A percentile compares a stretch with the other conserved stretches of the same genome.
Conservation (phyloP, 30 jellyfish, hydroid and myxozoan genomes). For the Calvadosia cruxmelitensis region DNA sequence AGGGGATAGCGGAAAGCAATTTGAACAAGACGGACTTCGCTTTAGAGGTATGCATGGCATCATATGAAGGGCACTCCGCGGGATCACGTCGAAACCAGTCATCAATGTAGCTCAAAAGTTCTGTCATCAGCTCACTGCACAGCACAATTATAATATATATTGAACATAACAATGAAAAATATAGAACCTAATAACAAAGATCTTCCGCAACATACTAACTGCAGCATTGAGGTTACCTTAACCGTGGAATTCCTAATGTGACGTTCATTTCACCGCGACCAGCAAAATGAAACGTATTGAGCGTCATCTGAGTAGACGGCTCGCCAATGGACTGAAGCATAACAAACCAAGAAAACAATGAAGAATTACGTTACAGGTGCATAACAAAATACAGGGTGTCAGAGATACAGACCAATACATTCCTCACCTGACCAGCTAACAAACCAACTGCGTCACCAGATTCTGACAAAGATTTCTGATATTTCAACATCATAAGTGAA, state of each 20-base stretch:
- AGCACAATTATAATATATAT: too few relatives aligned
- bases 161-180: too few relatives aligned
- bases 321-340: constrained; percentile 89
- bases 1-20: too few relatives aligned
- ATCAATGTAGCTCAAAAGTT: too few relatives aligned
- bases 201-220: too few relatives aligned
- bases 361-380: background rate
- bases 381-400: background rate
- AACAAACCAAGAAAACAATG: background rate
- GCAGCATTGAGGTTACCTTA: constrained; percentile 44
- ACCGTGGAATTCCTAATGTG: constrained; percentile 95
- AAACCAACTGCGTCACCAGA: constrained; percentile 99
- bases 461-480: constrained; percentile 49
- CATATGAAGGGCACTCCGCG: too few relatives aligned
- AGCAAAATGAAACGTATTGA: constrained; percentile 98
- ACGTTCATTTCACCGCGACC: constrained; percentile 99
- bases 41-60: too few relatives aligned
- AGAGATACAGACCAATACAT: background rate
- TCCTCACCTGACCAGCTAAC: constrained; percentile 89
- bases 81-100: too few relatives aligned
- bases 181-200: too few relatives aligned
- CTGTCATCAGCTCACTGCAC: too few relatives aligned
- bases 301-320: constrained; percentile 99
- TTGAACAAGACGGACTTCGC: too few relatives aligned
- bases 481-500: constrained; percentile 63